Conservation (phyloP, 2,113 vertebrate genomes). For the Eptesicus fuscus region DNA sequence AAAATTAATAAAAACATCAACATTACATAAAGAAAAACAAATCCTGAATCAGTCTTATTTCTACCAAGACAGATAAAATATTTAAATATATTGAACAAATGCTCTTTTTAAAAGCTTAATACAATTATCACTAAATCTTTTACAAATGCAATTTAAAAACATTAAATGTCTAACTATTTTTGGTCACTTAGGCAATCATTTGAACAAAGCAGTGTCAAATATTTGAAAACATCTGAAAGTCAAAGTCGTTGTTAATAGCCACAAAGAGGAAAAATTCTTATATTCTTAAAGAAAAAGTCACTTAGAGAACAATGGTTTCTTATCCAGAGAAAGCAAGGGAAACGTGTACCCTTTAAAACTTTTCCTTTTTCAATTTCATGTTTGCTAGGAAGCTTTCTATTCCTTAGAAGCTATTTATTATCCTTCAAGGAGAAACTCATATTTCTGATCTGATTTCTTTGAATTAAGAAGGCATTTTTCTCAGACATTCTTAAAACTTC, state of each 20-base stretch:
- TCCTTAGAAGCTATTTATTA: not conserved
- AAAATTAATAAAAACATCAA: conserved; percentile 40
- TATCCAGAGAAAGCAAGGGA: not conserved
- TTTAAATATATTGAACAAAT: conserved; percentile 1
- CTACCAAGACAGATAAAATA: not conserved
- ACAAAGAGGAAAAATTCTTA: not conserved
- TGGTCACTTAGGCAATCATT: conserved; percentile 14
- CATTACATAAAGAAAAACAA: conserved; percentile 26
- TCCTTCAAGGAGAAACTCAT: not conserved
- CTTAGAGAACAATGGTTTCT: not conserved
- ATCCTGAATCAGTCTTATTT: conserved; percentile 29
- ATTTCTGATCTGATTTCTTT: not conserved
- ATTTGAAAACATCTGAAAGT: conserved; percentile 34
- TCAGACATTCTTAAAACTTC: not conserved
- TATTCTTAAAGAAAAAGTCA: not conserved
- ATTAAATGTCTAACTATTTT: conserved; percentile 6
- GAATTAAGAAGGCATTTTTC: conserved; percentile 14
- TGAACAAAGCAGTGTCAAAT: conserved; percentile 37
- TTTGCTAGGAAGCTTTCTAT: not conserved
- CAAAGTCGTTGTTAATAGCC: not conserved
- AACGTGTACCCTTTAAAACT: not conserved
- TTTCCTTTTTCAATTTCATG: not conserved
- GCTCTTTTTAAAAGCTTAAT: not conserved
- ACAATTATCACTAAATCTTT: conserved; percentile 10
- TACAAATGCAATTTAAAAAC: conserved; percentile 38